Percentiles rank a stretch among this genome's conserved stretches.
Evolutionary conservation across 2,797 vertebrate species (phyloP).

Genomic region (Hypotaenidia okinawae): DNA sequence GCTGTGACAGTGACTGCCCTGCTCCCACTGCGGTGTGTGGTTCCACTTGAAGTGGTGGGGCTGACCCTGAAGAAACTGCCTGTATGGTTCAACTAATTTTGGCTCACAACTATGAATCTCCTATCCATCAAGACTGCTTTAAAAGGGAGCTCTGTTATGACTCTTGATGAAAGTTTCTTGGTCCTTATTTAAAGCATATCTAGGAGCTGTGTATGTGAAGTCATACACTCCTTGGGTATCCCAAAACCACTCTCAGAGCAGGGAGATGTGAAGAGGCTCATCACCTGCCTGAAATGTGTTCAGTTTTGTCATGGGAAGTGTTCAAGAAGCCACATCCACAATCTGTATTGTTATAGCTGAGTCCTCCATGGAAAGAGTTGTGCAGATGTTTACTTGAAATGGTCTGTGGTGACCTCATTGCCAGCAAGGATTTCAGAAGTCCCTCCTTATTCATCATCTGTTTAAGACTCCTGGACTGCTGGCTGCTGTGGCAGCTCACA

Average conservation of each 20-base stretch:
- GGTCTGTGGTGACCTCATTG: background rate
- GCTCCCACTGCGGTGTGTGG: background rate
- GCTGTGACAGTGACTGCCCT: background rate
- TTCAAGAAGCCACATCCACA: background rate
- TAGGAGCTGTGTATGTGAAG: background rate
- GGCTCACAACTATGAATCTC: background rate
- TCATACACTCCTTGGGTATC: background rate
- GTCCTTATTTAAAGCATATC: background rate
- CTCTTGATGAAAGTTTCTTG: background rate
- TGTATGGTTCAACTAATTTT: background rate
- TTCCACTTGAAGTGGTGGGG: background rate
- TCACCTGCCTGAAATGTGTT: background rate
- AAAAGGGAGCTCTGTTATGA: background rate
- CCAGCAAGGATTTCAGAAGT: background rate
- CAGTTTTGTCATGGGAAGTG: background rate
- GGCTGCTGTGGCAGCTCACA: background rate
- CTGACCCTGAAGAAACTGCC: background rate
- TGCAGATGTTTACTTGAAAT: background rate
- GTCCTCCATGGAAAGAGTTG: background rate
- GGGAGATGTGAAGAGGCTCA: background rate
- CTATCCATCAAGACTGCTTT: background rate
- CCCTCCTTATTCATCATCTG: background rate
- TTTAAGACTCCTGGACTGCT: background rate
- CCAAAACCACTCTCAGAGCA: background rate
- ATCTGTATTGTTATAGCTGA: background rate